These are phyloP conservation scores for Porites evermanni DNA, from an alignment of 92 coral and sea anemone species.

Conservation along the genomic window DNA sequence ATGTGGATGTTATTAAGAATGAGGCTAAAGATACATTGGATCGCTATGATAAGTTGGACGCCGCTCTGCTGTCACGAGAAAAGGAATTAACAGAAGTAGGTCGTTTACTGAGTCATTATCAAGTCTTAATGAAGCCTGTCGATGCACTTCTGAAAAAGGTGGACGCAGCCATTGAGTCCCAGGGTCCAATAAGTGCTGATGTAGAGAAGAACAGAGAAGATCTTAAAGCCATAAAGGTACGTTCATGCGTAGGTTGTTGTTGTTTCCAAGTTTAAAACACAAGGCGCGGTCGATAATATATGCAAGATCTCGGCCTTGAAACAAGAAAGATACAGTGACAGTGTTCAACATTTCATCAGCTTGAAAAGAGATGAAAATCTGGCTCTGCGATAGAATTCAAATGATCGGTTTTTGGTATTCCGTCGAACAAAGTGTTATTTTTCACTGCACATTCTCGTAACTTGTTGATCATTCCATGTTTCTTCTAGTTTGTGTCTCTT, in stretches of 20 bases:
- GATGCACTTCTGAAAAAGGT: slow-evolving; percentile 65
- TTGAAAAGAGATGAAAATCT: too few relatives aligned
- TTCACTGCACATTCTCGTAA: too few relatives aligned
- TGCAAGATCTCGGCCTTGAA: too few relatives aligned
- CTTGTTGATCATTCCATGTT: neutral
- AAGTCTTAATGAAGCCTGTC: slow-evolving; percentile 73
- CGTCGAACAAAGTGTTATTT: too few relatives aligned
- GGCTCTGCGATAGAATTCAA: too few relatives aligned
- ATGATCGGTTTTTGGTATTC: too few relatives aligned
- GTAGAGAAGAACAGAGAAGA: slow-evolving; percentile 87
- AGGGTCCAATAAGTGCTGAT: slow-evolving; percentile 80
- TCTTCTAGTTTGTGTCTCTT: neutral
- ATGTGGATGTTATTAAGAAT: slow-evolving; percentile 66
- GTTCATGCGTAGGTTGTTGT: neutral
- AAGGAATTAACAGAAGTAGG: slow-evolving; percentile 70
- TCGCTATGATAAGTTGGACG: slow-evolving; percentile 81
- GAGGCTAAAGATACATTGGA: slow-evolving; percentile 84
- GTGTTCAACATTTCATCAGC: too few relatives aligned
- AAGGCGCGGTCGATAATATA: too few relatives aligned
- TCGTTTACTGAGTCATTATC: slow-evolving; percentile 59
- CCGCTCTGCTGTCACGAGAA: slow-evolving; percentile 68
- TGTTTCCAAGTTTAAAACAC: too few relatives aligned
- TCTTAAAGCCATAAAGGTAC: slow-evolving; percentile 83
- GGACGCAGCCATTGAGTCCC: slow-evolving; percentile 70
- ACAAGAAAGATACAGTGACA: too few relatives aligned